Evolutionary conservation across 2,113 vertebrate species (phyloP).

Genomic region (Planiliza haematocheilus): DNA sequence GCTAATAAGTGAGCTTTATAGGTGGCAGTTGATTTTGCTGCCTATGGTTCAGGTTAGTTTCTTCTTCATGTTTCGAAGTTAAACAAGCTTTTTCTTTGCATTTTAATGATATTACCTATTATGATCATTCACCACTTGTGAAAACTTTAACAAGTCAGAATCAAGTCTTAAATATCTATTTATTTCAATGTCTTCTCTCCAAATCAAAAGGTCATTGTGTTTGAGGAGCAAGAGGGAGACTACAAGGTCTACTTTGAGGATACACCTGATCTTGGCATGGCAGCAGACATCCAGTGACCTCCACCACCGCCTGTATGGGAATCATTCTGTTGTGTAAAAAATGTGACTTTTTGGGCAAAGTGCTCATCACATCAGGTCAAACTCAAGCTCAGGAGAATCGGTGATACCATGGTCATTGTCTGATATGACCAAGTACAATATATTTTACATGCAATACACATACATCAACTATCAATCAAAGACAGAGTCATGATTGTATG

Average conservation of each 20-base stretch:
- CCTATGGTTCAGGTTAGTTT: not conserved
- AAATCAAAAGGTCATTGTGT: constrained; percentile 86
- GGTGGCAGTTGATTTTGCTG: too few relatives aligned
- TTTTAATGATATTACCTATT: accelerated
- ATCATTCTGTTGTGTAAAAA: not conserved
- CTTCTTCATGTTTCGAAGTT: not conserved
- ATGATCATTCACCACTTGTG: not conserved
- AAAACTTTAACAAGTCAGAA: not conserved
- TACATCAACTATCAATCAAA: constrained; percentile 3
- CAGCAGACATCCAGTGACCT: constrained; percentile 77
- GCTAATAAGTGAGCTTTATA: not conserved
- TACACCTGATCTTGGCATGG: constrained; percentile 87
- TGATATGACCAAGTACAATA: not conserved
- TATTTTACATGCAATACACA: not conserved
- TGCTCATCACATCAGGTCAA: not conserved
- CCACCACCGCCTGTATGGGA: not conserved
- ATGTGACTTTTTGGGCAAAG: not conserved
- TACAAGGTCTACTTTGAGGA: constrained; percentile 87
- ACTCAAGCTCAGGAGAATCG: not conserved
- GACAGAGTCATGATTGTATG: constrained; percentile 24
- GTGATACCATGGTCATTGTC: not conserved
- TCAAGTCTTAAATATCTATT: not conserved
- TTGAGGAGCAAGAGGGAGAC: constrained; percentile 90
- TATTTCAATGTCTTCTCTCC: not conserved
- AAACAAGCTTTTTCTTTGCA: not conserved